phyloP scores from a whole-genome alignment of 1,140 invertebrate genomes.

The Heliconius nattereri region DNA sequence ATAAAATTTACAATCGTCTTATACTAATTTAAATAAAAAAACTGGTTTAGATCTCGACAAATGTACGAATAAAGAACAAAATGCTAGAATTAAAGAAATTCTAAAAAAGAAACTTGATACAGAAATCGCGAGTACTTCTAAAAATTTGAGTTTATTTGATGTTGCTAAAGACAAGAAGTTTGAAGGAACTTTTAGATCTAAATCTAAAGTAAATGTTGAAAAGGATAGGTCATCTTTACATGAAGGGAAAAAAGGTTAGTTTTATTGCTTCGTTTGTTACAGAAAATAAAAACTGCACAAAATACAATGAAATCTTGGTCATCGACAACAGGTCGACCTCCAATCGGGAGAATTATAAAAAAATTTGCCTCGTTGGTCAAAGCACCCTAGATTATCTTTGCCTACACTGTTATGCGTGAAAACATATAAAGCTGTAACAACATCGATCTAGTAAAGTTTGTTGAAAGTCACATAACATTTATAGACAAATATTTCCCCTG shows the following conservation, averaged over 20 bases:
- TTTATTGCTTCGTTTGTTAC: no score
- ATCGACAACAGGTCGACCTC: no score
- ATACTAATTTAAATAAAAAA: neutral
- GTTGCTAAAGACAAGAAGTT: neutral
- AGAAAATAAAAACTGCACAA: no score
- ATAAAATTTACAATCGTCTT: neutral
- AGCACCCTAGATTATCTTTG: no score
- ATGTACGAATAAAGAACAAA: neutral
- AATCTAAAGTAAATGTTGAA: neutral
- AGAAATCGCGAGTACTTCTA: neutral
- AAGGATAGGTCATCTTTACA: neutral
- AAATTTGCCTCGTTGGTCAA: no score
- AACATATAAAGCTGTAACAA: no score
- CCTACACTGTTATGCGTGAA: no score
- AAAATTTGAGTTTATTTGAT: neutral
- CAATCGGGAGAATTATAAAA: no score
- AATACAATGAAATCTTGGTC: no score
- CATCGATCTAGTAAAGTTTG: no score
- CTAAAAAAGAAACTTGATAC: neutral
- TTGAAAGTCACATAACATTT: no score
- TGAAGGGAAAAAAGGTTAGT: slow-evolving; percentile 23
- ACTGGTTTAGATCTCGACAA: neutral
- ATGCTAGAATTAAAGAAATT: neutral
- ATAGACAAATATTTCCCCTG: no score
- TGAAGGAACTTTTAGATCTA: neutral